A percentile compares a stretch with the other conserved stretches of the same genome.
Conservation (phyloP, 2,888 invertebrate genomes). For the Euphydryas editha region DNA sequence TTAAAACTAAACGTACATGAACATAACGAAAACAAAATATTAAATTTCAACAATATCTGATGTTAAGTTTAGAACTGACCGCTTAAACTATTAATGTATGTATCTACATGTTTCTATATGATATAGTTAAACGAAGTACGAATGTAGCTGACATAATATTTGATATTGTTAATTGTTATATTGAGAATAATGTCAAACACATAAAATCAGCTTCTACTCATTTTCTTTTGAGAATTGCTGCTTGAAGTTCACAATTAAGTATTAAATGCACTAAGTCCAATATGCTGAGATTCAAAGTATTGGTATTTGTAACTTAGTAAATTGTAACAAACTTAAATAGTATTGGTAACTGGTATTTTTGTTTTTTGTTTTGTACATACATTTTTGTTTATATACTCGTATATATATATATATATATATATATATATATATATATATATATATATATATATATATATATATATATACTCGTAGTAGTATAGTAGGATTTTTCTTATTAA, state of each 20-base stretch:
- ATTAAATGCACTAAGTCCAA: background rate
- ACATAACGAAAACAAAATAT: background rate
- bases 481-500: too few species aligned
- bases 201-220: conserved; percentile 12
- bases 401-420: too few species aligned
- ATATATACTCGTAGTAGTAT: too few species aligned
- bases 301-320: too few species aligned
- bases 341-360: too few species aligned
- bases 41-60: background rate
- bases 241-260: background rate
- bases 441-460: too few species aligned
- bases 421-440: too few species aligned
- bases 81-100: background rate
- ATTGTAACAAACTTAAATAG: too few species aligned
- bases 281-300: too few species aligned
- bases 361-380: too few species aligned
- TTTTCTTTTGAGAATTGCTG: conserved; percentile 6
- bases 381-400: too few species aligned
- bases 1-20: too few species aligned
- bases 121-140: conserved; percentile 5
- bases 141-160: conserved; percentile 16
- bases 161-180: conserved; percentile 13
- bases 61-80: background rate
- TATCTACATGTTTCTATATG: background rate
- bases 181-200: conserved; percentile 24